phyloP scores from a whole-genome alignment of 2,113 vertebrate species.

The Lampris megalopsis region DNA sequence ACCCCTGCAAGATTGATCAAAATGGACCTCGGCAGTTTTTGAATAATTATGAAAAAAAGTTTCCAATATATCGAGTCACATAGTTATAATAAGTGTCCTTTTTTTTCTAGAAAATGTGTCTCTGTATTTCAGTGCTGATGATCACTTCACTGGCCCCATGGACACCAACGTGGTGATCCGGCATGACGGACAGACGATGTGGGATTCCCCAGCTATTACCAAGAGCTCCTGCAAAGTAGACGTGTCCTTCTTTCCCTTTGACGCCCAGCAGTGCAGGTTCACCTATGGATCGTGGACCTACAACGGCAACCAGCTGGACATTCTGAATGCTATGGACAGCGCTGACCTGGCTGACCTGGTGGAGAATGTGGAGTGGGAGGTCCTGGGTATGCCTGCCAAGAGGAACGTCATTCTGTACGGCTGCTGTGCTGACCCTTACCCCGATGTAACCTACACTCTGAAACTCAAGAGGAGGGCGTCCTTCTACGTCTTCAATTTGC shows the following conservation, averaged over 20 bases:
- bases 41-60: not conserved
- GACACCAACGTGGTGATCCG: constrained; percentile 92
- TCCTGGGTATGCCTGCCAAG: constrained; percentile 89
- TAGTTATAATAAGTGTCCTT: not conserved
- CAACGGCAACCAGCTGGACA: constrained; percentile 90
- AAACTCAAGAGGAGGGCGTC: constrained; percentile 88
- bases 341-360: constrained; percentile 90
- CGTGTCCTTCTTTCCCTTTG: constrained; percentile 92
- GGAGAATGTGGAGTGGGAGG: constrained; percentile 93
- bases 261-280: constrained; percentile 88
- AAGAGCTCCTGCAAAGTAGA: constrained; percentile 94
- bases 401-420: constrained; percentile 87
- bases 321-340: constrained; percentile 77
- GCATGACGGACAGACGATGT: constrained; percentile 86
- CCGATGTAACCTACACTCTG: constrained; percentile 90
- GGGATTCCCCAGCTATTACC: constrained; percentile 92
- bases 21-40: not conserved
- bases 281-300: constrained; percentile 96
- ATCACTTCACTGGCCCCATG: constrained; percentile 85
- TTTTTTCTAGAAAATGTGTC: not conserved
- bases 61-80: not conserved
- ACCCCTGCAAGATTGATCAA: not conserved
- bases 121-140: constrained; percentile 82
- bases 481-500: constrained; percentile 92
- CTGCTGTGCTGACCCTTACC: constrained; percentile 93